These are phyloP conservation scores for Spodoptera picta DNA, from an alignment of 2,888 invertebrate genomes.

Conservation along the genomic window DNA sequence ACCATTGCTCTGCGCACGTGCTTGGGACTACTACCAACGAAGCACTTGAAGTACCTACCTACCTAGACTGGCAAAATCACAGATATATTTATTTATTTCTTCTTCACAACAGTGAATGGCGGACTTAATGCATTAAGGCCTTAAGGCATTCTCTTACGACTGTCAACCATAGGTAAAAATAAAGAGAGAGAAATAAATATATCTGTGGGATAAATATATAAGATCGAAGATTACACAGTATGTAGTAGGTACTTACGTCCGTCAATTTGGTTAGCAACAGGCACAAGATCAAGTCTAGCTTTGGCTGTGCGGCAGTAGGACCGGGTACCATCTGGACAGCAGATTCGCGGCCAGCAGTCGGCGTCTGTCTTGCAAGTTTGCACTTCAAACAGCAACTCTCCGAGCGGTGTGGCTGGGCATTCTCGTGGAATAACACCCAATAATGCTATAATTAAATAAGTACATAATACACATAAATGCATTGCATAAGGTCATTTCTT, in stretches of 20 bases:
- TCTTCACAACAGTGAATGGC: too few species aligned
- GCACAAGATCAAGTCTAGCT: conserved; percentile 90
- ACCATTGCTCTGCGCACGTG: too few species aligned
- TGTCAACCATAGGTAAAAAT: too few species aligned
- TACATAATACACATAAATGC: not conserved
- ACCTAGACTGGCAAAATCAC: too few species aligned
- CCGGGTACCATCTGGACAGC: conserved; percentile 91
- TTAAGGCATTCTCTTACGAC: too few species aligned
- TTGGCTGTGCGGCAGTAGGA: conserved; percentile 92
- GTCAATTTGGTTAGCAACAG: conserved; percentile 90
- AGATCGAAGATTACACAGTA: not conserved
- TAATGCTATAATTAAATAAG: conserved; percentile 84
- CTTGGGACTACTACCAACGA: too few species aligned
- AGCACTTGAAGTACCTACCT: too few species aligned
- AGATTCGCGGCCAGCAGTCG: conserved; percentile 93
- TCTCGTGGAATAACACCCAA: conserved; percentile 92
- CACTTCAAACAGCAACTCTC: conserved; percentile 91
- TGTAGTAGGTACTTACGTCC: conserved; percentile 88
- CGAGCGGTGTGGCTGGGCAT: conserved; percentile 91
- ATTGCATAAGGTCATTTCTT: too few species aligned
- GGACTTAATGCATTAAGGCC: too few species aligned
- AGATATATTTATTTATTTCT: too few species aligned
- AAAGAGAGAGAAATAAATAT: too few species aligned
- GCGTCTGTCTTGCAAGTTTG: conserved; percentile 91
- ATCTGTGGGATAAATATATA: too few species aligned